Percentiles rank a stretch among this genome's conserved stretches.
Evolutionary conservation across 2,113 vertebrate species (phyloP).

Genomic region (Oxyura jamaicensis): DNA sequence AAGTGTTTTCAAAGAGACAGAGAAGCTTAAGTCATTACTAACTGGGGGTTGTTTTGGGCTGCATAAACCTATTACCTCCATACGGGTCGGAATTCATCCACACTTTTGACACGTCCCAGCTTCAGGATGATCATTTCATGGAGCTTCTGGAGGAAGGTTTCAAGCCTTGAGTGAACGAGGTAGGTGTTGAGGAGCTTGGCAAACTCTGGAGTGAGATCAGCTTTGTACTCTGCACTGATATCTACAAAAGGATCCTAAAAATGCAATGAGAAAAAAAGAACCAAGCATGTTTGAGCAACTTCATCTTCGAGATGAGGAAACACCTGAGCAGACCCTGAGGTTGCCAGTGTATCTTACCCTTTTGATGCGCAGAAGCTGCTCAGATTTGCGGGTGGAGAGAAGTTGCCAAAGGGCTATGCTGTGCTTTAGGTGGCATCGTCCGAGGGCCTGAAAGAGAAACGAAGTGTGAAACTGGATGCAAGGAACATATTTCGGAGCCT

Average conservation of each 20-base stretch:
- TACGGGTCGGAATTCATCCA: slow-evolving; percentile 70
- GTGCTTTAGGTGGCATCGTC: slow-evolving; percentile 84
- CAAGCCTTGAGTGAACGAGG: slow-evolving; percentile 80
- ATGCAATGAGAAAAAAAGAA: neutral
- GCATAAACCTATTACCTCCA: slow-evolving; percentile 81
- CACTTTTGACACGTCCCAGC: slow-evolving; percentile 73
- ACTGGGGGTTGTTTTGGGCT: neutral
- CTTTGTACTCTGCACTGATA: slow-evolving; percentile 77
- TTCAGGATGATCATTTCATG: slow-evolving; percentile 89
- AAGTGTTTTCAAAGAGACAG: neutral
- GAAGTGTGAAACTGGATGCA: neutral
- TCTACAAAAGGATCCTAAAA: slow-evolving; percentile 89
- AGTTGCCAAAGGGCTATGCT: slow-evolving; percentile 89
- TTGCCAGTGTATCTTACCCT: slow-evolving; percentile 73
- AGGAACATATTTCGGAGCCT: neutral
- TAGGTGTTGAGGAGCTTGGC: slow-evolving; percentile 79
- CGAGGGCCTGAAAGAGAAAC: slow-evolving; percentile 78
- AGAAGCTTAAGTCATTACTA: neutral
- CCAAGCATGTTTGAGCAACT: neutral
- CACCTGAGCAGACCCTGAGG: neutral
- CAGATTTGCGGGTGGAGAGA: slow-evolving; percentile 87
- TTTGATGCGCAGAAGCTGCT: slow-evolving; percentile 86
- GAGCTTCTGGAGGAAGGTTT: slow-evolving; percentile 89
- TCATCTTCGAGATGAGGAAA: neutral
- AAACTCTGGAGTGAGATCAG: slow-evolving; percentile 62